Evolutionary conservation across 2,888 invertebrate genomes (phyloP).

Genomic region (Trichogramma evanescens): DNA sequence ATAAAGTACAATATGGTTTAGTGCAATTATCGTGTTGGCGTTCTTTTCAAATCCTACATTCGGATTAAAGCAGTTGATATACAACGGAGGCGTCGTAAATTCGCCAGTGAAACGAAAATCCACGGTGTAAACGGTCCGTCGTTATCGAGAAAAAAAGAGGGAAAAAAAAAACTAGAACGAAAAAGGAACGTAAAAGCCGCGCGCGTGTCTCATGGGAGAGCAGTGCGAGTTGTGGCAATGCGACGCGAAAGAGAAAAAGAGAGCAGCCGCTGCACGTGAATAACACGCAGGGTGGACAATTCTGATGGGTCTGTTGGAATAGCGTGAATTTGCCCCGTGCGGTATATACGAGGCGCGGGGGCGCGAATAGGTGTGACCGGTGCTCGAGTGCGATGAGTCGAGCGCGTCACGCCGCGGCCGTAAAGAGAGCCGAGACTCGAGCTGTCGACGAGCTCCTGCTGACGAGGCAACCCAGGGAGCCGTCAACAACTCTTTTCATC

Average conservation of each 20-base stretch:
- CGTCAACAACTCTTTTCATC: conserved; percentile 43
- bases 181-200: conserved; percentile 15
- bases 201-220: conserved; percentile 37
- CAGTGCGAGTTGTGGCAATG: conserved; percentile 34
- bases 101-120: too few species aligned
- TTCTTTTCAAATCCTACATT: too few species aligned
- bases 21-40: too few species aligned
- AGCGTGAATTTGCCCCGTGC: conserved; percentile 7
- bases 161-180: conserved; percentile 1
- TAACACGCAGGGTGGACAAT: conserved; percentile 37
- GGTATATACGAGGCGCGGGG: conserved; percentile 6
- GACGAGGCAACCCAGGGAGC: conserved; percentile 45
- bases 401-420: conserved; percentile 46
- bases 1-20: too few species aligned
- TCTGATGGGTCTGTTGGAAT: conserved; percentile 34
- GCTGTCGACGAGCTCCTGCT: conserved; percentile 37
- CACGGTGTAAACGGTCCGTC: too few species aligned
- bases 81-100: too few species aligned
- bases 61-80: too few species aligned
- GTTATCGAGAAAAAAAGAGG: background rate
- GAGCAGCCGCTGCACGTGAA: conserved; percentile 35
- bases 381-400: conserved; percentile 35
- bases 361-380: conserved; percentile 25
- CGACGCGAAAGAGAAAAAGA: too few species aligned
- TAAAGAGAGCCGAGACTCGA: conserved; percentile 43